Evolutionary conservation across 2,797 vertebrate species (phyloP), one percentile per base, ranked within the genome.

Genomic region (Mormyrus hasselquistii): DNA sequence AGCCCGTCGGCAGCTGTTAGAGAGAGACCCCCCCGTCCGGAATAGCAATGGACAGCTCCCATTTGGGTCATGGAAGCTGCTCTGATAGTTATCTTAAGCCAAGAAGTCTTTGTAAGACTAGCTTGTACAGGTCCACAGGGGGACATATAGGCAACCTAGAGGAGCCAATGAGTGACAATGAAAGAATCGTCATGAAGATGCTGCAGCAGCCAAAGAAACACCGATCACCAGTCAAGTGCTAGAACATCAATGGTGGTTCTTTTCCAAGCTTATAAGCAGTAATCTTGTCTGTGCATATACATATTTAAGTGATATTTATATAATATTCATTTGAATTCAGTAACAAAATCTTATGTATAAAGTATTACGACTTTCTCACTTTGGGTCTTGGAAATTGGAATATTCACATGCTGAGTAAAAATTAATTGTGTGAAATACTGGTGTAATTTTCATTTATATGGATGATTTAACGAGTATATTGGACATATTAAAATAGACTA

Each of bases 161-260:
- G 34, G 85, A 86, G 85, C 62, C 41, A 16, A 38, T 79, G 85
- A 89, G 84, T 86, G 62, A 76, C n/a, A 86, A 34, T 47, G 57
- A 49, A 34, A 79, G 59, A 47, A 22, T 53, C 14, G 2, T 55
- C 19, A 62, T 34, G 65, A 55, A 14, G 34, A 86, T 49, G n/a
- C 69, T 47, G 49, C 41, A 79, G 84, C 57, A 87, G 89, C 84
- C 84, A 87, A 57, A 89, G 89, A 89, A 59, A 85, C 7, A n/a
- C 38, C 47, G 16, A 44, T 44, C 34, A 79, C 16, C 73, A 19
- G 73, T 2, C 73, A n/a, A 44, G 38, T n/a, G 19, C 41, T 47
- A 5, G 16, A 47, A 79, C 14, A 8, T 79, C 16, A 3, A 9
- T 14, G 14, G 73, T 79, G 73, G 6, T 47, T 79, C 38, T 44